Conservation (phyloP, 2,113 vertebrate species). For the Castor canadensis region DNA sequence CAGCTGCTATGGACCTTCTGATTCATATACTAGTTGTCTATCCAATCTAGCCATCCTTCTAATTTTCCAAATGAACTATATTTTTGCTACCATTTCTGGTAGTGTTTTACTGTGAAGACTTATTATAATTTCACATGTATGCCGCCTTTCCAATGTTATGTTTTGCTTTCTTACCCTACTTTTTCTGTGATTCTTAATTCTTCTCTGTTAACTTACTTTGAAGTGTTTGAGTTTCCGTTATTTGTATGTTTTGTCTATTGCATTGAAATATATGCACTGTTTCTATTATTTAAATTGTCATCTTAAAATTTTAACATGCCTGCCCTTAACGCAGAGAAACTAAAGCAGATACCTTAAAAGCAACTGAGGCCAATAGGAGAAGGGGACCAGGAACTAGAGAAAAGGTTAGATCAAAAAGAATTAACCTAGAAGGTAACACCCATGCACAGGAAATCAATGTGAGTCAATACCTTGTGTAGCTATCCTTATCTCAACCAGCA, state of each 20-base stretch:
- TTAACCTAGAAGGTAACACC: too few species aligned
- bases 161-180: not conserved
- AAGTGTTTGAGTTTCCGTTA: not conserved
- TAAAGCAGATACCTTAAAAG: too few species aligned
- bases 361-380: too few species aligned
- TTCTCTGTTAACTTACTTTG: not conserved
- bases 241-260: not conserved
- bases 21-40: not conserved
- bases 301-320: too few species aligned
- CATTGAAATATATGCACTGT: not conserved
- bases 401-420: too few species aligned
- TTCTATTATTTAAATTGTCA: constrained; percentile 29
- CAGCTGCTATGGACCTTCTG: not conserved
- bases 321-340: too few species aligned
- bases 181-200: not conserved
- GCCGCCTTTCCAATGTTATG: not conserved
- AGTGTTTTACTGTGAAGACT: not conserved
- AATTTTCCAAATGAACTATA: constrained; percentile 28
- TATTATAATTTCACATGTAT: not conserved
- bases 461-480: too few species aligned
- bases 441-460: too few species aligned
- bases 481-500: too few species aligned
- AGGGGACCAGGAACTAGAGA: too few species aligned
- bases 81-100: not conserved
- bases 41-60: not conserved